Evolutionary conservation across 2,797 vertebrate species (phyloP), one percentile per base, ranked within the genome.

Genomic region (Coregonus ussuriensis): DNA sequence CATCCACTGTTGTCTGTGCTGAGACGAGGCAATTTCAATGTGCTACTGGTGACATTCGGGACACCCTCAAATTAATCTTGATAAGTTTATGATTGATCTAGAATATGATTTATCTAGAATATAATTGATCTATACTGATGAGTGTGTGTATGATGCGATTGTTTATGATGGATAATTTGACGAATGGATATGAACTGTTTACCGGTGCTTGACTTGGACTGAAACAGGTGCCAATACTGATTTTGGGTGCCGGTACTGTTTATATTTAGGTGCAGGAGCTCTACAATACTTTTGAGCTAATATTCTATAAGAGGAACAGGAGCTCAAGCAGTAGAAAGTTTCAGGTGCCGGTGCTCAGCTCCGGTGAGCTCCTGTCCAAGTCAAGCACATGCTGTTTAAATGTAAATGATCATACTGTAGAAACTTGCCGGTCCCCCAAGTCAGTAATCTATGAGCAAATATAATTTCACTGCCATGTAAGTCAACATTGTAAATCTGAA

Each of bases 401-500:
- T 7, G 16, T 11, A 7, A 41, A 69, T n/a, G 1, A 69, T 59
- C 15, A 59, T 69, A 53, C 29, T 54, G 47, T 13, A 29, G 71
- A 51, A 29, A 72, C 25, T 53, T 18, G 11, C 25, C 56, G 5
- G 18, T 62, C n/a, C 7, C 33, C 5, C 5, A 56, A 7, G 2
- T 37, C 14, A 41, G 68, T 11, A 5, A 6, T 62, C 18, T 21
- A 41, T 47, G 35, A 75, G 79, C 81, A 41, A 47, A 47, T 25
- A 63, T 25, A 18, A 47, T 74, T 70, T 54, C 41, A 63, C 18
- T 54, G 47, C n/a, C 85, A 54, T 87, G 87, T 87, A 89, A 76
- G 33, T 80, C 87, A 88, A 89, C 87, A 88, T 84, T 85, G 89
- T 83, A 86, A 87, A 91, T 93, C 88, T 84, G 84, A 86, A 86